Evolutionary conservation across 2,113 vertebrate species (phyloP), one percentile per base, ranked within the genome.

Genomic region (Cervus canadensis): DNA sequence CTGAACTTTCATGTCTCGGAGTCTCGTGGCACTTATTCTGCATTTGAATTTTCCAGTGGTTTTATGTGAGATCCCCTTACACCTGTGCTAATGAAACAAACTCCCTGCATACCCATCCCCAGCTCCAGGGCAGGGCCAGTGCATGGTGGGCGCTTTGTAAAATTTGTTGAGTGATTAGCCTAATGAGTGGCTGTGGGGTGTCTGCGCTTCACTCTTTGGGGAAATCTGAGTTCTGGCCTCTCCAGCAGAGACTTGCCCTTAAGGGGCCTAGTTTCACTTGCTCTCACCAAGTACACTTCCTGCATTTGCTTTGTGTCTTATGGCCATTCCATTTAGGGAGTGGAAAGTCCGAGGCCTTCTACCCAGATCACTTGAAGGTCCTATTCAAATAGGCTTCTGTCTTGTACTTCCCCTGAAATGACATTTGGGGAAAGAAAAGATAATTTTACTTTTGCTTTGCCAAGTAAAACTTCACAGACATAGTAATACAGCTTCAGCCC

Each of bases 331-430:
- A 8, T 91, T 48, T 78, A 9, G 43, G 54, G 96, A 11, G 40
- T 64, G 95, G 94, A 91, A 96, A 96, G 86, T 85, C 95, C 76
- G 3, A n/a, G 17, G 40, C 33, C 76, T 21, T 87, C 36, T 30
- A 23, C 71, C 40, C 57, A 21, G 9, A 12, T 50, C 79, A 19
- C 59, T 28, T 57, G 62, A 94, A 82, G 40, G 62, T 54, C 86
- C 43, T 87, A 62, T 52, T 96, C 81, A 91, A 90, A 90, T 52
- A 26, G 79, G 7, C 10, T 54, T 82, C 81, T 30, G 67, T 91
- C 54, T 48, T 17, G 83, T 43, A 95, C 92, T 94, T 92, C 48
- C 89, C 84, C 90, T 28, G 0, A 15, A 50, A 50, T 76, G 92
- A 82, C 79, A 59, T 79, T 62, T 93, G 25, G 50, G 30, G 56